These are phyloP conservation scores for Myopa tessellatipennis DNA, from an alignment of 2,888 invertebrate species.

Conservation along the genomic window DNA sequence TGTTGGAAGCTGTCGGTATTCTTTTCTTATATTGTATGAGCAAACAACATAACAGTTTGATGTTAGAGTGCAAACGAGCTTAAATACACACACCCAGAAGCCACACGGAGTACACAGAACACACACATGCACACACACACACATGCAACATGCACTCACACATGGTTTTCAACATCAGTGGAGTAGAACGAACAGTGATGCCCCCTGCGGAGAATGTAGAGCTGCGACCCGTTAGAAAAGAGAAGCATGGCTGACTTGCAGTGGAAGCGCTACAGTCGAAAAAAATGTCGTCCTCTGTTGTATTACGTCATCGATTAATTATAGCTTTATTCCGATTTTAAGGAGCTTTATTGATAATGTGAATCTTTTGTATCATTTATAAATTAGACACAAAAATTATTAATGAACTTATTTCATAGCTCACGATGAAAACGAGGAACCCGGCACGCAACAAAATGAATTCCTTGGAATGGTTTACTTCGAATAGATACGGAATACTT, in stretches of 20 bases:
- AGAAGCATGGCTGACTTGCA: background rate
- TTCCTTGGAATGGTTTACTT: no score
- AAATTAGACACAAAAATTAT: no score
- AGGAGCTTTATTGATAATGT: no score
- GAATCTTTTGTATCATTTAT: no score
- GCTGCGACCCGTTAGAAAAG: background rate
- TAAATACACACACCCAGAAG: background rate
- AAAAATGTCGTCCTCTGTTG: slow-evolving; percentile 1
- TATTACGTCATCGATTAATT: background rate
- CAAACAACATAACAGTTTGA: slow-evolving; percentile 31
- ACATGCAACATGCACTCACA: background rate
- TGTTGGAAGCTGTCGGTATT: background rate
- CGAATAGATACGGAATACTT: no score
- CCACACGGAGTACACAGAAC: background rate
- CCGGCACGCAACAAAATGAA: no score
- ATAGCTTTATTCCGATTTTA: no score
- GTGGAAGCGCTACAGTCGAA: background rate
- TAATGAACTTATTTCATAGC: no score
- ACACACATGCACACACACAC: background rate
- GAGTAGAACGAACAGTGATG: background rate
- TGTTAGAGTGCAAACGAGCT: slow-evolving; percentile 20
- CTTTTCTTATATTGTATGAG: slow-evolving; percentile 13
- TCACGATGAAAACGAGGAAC: no score
- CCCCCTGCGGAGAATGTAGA: background rate
- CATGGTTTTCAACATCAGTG: background rate